Base-by-base conservation (phyloP, 2,888 invertebrate genomes). In the Parelbella ahira region DNA sequence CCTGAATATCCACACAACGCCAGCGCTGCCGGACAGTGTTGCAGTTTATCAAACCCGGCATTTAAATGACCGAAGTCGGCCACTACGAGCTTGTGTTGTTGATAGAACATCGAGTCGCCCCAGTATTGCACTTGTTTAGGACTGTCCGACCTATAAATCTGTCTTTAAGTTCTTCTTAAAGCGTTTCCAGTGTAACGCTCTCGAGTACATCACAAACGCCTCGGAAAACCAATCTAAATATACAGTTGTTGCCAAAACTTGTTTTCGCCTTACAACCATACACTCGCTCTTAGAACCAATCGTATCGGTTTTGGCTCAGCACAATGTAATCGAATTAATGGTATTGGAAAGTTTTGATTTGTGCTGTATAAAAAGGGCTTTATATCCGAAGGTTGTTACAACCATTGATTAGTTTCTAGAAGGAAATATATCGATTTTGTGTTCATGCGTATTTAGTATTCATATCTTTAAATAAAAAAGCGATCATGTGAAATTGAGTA, bases 21-120 rank as follows among this genome's bases (percentile, higher is more conserved):
- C 42, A 58, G 58, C 60, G 53, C 33, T 10, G 45, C 48, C 50
- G 55, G 68, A 71, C 63, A 58, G 60, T 49, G 56, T 49, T 63
- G 69, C 75, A 78, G 61, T 82, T 78, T 81, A 74, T 83, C 80
- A 81, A 76, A 74, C 58, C 63, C 63, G 75, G 70, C 81, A 80
- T 81, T 81, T 78, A 81, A 81, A 83, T 81, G 80, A 77, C 80
- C 75, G 65, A 78, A 80, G 72, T 78, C 74, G 68, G 67, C 68
- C n/a, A n/a, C n/a, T n/a, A n/a, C 63, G 57, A 79, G 79, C 59
- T 81, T 80, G 78, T 76, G 78, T 70, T 68, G 68, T 67, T 69
- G 74, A 78, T 33, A 33, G 27, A n/a, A n/a, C 33, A 63, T 68
- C 44, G 33, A 29, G 46, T 45, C 46, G 51, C 54, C 50, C 62